These are phyloP conservation scores for Rhaphigaster nebulosa DNA, from an alignment of 2,888 invertebrate genomes.

Conservation along the genomic window DNA sequence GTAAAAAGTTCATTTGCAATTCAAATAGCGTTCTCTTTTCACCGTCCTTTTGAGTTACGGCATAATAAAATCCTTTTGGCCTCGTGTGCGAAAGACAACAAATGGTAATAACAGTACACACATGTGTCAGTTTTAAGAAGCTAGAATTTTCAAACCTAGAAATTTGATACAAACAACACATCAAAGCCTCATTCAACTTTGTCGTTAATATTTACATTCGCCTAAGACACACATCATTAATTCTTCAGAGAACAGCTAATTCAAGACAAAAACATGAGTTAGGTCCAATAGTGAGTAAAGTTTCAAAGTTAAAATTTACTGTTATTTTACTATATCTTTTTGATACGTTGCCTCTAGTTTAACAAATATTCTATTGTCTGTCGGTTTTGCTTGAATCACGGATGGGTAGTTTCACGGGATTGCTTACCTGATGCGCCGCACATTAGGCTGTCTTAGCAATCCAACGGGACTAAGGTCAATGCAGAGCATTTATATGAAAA, in stretches of 20 bases:
- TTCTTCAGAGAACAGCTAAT: background rate
- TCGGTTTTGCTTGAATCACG: too few species aligned
- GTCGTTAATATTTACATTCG: background rate
- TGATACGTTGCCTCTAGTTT: too few species aligned
- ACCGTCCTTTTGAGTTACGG: background rate
- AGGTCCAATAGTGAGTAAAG: background rate
- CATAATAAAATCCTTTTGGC: constrained; percentile 3
- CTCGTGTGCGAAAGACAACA: background rate
- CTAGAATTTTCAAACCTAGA: background rate
- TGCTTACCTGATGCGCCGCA: too few species aligned
- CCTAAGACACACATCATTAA: background rate
- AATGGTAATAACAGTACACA: background rate
- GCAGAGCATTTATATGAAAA: too few species aligned
- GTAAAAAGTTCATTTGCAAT: constrained; percentile 7
- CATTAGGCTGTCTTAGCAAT: too few species aligned
- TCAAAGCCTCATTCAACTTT: background rate
- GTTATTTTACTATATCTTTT: too few species aligned
- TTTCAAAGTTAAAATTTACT: background rate
- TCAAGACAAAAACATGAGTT: background rate
- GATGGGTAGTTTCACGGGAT: too few species aligned
- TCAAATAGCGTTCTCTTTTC: constrained; percentile 1
- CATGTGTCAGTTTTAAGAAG: background rate
- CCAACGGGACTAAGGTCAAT: too few species aligned
- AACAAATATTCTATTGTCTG: too few species aligned
- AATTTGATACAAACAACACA: background rate